These are phyloP conservation scores for Poicephalus meyeri DNA, from an alignment of 2,113 vertebrate genomes.

Conservation along the genomic window DNA sequence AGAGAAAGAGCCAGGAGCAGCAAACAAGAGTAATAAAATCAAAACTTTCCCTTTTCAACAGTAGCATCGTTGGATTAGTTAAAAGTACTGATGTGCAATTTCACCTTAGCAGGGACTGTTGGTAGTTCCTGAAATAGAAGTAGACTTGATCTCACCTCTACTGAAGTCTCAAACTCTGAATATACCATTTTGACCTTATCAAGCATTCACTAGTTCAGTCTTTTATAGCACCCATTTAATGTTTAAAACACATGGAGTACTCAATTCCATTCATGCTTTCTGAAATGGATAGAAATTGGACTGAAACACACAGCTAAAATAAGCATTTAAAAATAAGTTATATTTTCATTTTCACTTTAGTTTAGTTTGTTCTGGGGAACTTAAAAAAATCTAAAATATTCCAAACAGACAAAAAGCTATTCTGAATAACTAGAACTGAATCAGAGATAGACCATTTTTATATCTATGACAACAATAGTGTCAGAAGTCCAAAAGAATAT, in stretches of 20 bases:
- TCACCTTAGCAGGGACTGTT: neutral
- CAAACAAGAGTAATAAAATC: neutral
- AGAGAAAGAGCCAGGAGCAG: neutral
- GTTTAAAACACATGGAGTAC: neutral
- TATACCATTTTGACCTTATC: neutral
- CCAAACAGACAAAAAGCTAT: neutral
- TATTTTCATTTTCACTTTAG: neutral
- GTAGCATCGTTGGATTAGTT: neutral
- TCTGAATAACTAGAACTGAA: neutral
- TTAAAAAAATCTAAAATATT: neutral
- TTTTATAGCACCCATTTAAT: neutral
- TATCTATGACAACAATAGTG: neutral
- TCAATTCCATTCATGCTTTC: neutral
- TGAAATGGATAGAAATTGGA: neutral
- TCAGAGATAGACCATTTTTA: neutral
- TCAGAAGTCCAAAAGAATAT: neutral
- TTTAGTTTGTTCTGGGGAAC: neutral
- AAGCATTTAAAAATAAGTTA: neutral
- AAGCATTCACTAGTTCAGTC: neutral
- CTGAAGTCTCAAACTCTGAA: neutral
- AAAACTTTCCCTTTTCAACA: neutral
- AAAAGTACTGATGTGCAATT: neutral
- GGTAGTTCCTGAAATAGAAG: neutral
- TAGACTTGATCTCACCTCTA: neutral
- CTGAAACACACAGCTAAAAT: neutral